Evolutionary conservation across 1,140 invertebrate genomes (phyloP).

Genomic region (Apis florea): DNA sequence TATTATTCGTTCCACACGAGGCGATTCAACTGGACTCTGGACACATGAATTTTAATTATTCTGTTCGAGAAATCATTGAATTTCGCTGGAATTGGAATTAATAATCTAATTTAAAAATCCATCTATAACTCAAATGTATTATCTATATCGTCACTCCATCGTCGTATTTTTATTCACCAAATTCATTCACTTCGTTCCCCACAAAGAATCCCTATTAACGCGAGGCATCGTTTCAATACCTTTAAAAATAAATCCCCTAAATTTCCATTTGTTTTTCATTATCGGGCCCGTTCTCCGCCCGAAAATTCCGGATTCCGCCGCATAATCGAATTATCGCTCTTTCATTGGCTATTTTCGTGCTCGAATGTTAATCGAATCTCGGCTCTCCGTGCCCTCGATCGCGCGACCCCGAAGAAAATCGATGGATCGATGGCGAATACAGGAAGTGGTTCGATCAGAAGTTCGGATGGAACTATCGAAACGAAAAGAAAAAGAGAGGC

Average conservation of each 20-base stretch:
- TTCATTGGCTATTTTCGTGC: slow-evolving; percentile 25
- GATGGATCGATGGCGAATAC: background rate
- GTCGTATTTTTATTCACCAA: background rate
- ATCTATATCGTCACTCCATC: background rate
- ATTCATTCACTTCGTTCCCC: background rate
- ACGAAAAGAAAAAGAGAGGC: background rate
- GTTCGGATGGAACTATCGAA: background rate
- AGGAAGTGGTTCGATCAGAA: background rate
- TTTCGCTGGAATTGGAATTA: background rate
- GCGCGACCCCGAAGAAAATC: background rate
- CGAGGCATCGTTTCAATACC: slow-evolving; percentile 15
- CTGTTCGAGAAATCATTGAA: background rate
- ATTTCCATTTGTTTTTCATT: slow-evolving; percentile 41
- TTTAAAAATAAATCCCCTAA: background rate
- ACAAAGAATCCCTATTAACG: too few species aligned
- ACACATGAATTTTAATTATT: background rate
- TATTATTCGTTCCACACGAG: too few species aligned
- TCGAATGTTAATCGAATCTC: slow-evolving; percentile 45
- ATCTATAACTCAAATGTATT: background rate
- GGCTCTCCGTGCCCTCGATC: background rate
- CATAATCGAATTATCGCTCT: slow-evolving; percentile 43
- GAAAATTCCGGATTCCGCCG: background rate
- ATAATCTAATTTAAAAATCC: background rate
- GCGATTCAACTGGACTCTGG: too few species aligned
- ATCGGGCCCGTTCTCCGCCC: slow-evolving; percentile 6